A percentile compares a stretch with the other conserved stretches of the same genome.
phyloP scores from a whole-genome alignment of 1,140 invertebrate genomes.

The Drosophila burlai region DNA sequence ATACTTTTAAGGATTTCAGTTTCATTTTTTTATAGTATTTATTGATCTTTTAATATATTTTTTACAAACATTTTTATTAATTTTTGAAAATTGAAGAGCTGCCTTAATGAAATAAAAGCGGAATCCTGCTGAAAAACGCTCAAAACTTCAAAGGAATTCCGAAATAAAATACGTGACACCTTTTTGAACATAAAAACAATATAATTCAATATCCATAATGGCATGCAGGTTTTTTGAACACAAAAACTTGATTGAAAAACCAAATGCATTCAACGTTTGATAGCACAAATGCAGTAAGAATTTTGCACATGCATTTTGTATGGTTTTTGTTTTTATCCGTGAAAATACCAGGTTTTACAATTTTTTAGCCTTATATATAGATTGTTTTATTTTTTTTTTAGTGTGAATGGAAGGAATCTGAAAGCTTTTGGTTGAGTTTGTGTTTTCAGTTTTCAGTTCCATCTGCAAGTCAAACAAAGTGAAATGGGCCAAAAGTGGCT shows the following conservation, averaged over 20 bases:
- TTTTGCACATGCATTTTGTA: neutral
- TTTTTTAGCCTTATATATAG: neutral
- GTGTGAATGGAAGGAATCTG: constrained; percentile 8
- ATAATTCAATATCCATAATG: neutral
- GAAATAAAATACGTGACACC: neutral
- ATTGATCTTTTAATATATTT: neutral
- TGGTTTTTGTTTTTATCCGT: neutral
- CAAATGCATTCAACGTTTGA: neutral
- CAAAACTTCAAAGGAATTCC: neutral
- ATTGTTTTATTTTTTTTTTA: constrained; percentile 3
- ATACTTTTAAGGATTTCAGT: neutral
- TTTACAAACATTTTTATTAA: neutral
- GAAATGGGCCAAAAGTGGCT: constrained; percentile 47
- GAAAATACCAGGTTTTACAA: neutral
- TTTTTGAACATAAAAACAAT: neutral
- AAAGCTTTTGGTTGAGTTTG: constrained; percentile 26
- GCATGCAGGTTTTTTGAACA: neutral
- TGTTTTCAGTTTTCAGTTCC: constrained; percentile 44
- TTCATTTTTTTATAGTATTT: neutral
- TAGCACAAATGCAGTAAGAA: neutral
- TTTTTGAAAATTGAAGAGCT: neutral
- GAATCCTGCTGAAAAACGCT: neutral
- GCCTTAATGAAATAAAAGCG: neutral
- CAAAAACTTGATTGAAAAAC: neutral
- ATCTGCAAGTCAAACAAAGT: constrained; percentile 52